A percentile compares a stretch with the other conserved stretches of the same genome.
phyloP scores from a whole-genome alignment of 2,797 vertebrate genomes.

The Argyrosomus regius region DNA sequence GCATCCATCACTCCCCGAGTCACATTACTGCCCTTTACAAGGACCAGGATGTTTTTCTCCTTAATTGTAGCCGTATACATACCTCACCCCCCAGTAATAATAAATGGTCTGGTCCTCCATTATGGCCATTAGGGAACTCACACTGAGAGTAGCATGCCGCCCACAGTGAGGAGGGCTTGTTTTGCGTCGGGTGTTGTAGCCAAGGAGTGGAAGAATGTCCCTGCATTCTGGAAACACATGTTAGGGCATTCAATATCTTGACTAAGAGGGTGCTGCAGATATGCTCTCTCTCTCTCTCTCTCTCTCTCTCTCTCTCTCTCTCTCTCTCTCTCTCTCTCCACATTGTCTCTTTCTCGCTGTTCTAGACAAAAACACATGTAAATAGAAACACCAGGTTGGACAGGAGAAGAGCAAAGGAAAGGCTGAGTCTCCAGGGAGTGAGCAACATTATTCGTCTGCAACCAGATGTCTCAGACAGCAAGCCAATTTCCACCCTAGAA shows the following conservation, averaged over 20 bases:
- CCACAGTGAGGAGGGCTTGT: slow-evolving; percentile 76
- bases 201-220: slow-evolving; percentile 68
- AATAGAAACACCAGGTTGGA: slow-evolving; percentile 48
- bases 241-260: slow-evolving; percentile 55
- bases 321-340: slow-evolving; percentile 5
- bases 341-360: slow-evolving; percentile 9
- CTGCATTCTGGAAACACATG: slow-evolving; percentile 64
- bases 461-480: slow-evolving; percentile 66
- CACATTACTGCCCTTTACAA: slow-evolving; percentile 87
- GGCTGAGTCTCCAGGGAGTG: slow-evolving; percentile 44
- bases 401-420: slow-evolving; percentile 40
- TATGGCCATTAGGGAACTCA: slow-evolving; percentile 84
- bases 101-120: slow-evolving; percentile 85
- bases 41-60: slow-evolving; percentile 83
- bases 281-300: background rate
- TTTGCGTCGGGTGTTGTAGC: slow-evolving; percentile 63
- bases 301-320: background rate
- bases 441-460: slow-evolving; percentile 62
- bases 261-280: slow-evolving; percentile 28
- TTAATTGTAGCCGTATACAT: slow-evolving; percentile 86
- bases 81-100: slow-evolving; percentile 79
- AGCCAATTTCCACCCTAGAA: slow-evolving; percentile 30
- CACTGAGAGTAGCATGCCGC: slow-evolving; percentile 77
- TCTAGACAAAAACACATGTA: slow-evolving; percentile 36
- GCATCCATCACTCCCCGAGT: slow-evolving; percentile 84